Percentiles rank a stretch among this genome's conserved stretches.
These are phyloP conservation scores for Ptychoptera albimana DNA, from an alignment of 2,888 invertebrate genomes.

Conservation along the genomic window DNA sequence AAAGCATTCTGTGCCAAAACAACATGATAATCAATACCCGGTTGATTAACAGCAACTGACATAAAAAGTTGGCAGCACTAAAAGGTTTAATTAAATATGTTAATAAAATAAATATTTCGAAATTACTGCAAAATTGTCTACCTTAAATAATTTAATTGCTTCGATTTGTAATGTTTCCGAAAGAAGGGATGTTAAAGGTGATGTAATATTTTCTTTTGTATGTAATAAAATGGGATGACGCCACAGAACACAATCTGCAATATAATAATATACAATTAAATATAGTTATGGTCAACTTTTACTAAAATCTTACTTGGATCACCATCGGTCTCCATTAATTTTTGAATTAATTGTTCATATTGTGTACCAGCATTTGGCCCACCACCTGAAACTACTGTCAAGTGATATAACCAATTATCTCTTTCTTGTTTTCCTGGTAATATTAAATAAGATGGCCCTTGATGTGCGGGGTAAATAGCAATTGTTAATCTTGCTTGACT, in stretches of 20 bases:
- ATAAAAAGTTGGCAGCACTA: slow-evolving; percentile 92
- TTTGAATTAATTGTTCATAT: slow-evolving; percentile 89
- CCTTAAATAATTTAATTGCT: slow-evolving; percentile 88
- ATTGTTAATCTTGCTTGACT: slow-evolving; percentile 65
- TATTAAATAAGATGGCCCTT: slow-evolving; percentile 86
- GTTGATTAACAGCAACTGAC: slow-evolving; percentile 88
- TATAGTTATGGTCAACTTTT: not conserved
- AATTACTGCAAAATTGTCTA: slow-evolving; percentile 19
- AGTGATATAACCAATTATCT: slow-evolving; percentile 70
- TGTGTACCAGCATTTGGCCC: slow-evolving; percentile 85
- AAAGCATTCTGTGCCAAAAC: slow-evolving; percentile 92
- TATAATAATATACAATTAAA: no score
- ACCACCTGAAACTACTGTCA: slow-evolving; percentile 86
- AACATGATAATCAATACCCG: slow-evolving; percentile 95
- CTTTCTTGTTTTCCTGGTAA: slow-evolving; percentile 88
- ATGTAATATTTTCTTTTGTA: slow-evolving; percentile 77
- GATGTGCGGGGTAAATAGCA: slow-evolving; percentile 86
- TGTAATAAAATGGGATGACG: slow-evolving; percentile 81
- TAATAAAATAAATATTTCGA: slow-evolving; percentile 3
- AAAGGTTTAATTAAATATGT: slow-evolving; percentile 12
- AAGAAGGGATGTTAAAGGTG: slow-evolving; percentile 80
- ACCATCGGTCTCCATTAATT: slow-evolving; percentile 91
- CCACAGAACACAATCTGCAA: slow-evolving; percentile 74
- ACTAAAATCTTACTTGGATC: slow-evolving; percentile 59
- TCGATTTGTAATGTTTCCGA: slow-evolving; percentile 78